Evolutionary conservation across 1,140 invertebrate genomes (phyloP), one percentile per base, ranked within the genome.

Genomic region (Adelges cooleyi): DNA sequence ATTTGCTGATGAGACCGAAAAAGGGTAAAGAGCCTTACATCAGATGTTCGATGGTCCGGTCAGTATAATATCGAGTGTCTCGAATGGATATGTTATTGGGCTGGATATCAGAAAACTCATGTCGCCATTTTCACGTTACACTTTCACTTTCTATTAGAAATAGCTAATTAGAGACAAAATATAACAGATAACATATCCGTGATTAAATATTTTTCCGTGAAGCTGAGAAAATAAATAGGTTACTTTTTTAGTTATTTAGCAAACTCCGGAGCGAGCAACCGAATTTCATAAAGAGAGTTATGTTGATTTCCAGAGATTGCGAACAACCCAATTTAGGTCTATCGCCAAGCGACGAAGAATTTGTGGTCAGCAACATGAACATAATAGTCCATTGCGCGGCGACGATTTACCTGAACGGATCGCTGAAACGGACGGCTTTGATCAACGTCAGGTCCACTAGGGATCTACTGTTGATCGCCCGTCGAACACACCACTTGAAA

Each of bases 351-450:
- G 71, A 73, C 46, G 22, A 65, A 10, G 50, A 38, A 62, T 3
- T 46, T 44, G 36, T 70, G 1, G 40, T 22, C 29, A 23, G 67
- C n/a, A 29, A 68, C 20, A 66, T 71, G 11, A 50, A 67, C 42
- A 67, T 72, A 18, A 65, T 86, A 6, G 88, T 95, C 73, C 92
- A 96, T 72, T 87, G 84, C 18, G 92, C 90, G 0, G 90, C 90
- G 1, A 92, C 90, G 1, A 80, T 93, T 1, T 85, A 86, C 27
- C 85, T 85, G 66, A 81, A 86, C 69, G 84, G 86, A 70, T 75
- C 79, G n/a, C 70, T 87, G n/a, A 78, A 79, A 62, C 74, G 77
- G 1, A 83, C 84, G 2, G 75, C 85, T 1, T 73, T 77, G 13
- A 84, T 85, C 65, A 87, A 88, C 72, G 80, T 85, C 1, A 72